Conservation (phyloP, 2,113 vertebrate species). For the Pangasianodon gigas region DNA sequence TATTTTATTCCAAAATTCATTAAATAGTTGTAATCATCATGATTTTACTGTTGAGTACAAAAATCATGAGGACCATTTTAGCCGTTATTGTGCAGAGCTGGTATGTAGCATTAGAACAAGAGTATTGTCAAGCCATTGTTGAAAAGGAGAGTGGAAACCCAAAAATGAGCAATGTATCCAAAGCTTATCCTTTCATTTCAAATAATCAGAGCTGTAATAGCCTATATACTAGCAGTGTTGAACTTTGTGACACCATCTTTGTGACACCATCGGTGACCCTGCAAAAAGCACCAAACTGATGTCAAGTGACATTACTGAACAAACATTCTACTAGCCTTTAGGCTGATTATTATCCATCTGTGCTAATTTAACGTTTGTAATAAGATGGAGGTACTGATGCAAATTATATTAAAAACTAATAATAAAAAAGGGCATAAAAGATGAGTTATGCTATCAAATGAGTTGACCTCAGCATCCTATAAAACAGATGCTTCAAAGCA, state of each 20-base stretch:
- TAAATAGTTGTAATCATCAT: neutral
- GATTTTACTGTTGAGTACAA: neutral
- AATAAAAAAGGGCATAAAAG: neutral
- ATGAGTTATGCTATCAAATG: neutral
- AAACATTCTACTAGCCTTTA: neutral
- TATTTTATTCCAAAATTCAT: neutral
- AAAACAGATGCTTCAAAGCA: conserved; percentile 16
- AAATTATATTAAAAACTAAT: neutral
- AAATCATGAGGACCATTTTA: neutral
- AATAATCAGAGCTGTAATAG: neutral
- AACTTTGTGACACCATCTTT: neutral
- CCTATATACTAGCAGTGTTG: neutral
- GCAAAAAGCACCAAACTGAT: neutral
- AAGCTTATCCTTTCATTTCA: neutral
- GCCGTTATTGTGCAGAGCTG: neutral
- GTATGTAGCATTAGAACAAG: neutral
- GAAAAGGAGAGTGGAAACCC: neutral
- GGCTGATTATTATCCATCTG: neutral
- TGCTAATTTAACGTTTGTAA: neutral
- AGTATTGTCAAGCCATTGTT: neutral
- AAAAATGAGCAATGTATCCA: neutral
- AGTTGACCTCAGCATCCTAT: neutral
- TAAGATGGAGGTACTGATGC: neutral
- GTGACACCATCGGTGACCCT: neutral
- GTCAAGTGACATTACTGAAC: neutral